These are phyloP conservation scores for Mus spicilegus DNA, from an alignment of 2,113 vertebrate species.

Conservation along the genomic window DNA sequence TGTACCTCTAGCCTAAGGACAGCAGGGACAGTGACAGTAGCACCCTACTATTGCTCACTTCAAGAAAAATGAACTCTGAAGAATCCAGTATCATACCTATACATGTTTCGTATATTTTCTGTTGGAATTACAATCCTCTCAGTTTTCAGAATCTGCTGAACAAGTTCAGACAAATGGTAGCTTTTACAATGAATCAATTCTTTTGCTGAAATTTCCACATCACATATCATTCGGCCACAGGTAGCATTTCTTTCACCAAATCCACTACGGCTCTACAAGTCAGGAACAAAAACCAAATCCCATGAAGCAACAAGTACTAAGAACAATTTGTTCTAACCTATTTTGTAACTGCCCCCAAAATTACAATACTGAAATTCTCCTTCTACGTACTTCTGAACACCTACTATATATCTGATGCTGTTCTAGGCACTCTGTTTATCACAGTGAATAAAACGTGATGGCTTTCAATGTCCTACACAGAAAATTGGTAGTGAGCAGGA, in stretches of 20 bases:
- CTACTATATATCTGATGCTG: conserved; percentile 1
- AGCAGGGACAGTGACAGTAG: background rate
- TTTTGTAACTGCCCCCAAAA: conserved; percentile 39
- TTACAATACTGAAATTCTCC: conserved; percentile 22
- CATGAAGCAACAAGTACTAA: conserved; percentile 25
- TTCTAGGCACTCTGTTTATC: background rate
- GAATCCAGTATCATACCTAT: conserved; percentile 88
- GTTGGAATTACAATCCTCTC: conserved; percentile 89
- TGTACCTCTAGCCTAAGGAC: background rate
- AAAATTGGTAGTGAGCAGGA: conserved; percentile 10
- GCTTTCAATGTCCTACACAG: background rate
- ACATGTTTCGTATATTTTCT: conserved; percentile 93
- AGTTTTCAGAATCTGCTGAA: conserved; percentile 92
- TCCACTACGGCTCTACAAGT: conserved; percentile 91
- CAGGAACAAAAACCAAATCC: conserved; percentile 40
- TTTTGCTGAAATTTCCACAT: conserved; percentile 97
- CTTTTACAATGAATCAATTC: conserved; percentile 98
- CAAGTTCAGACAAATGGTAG: conserved; percentile 95
- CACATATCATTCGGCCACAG: conserved; percentile 97
- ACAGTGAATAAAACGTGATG: background rate
- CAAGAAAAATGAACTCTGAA: conserved; percentile 26
- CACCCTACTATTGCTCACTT: conserved; percentile 44
- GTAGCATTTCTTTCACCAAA: conserved; percentile 97
- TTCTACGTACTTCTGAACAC: background rate
- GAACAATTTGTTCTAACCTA: background rate